Base-by-base conservation (phyloP, 2,113 vertebrate genomes). In the Turdus rufiventris region DNA sequence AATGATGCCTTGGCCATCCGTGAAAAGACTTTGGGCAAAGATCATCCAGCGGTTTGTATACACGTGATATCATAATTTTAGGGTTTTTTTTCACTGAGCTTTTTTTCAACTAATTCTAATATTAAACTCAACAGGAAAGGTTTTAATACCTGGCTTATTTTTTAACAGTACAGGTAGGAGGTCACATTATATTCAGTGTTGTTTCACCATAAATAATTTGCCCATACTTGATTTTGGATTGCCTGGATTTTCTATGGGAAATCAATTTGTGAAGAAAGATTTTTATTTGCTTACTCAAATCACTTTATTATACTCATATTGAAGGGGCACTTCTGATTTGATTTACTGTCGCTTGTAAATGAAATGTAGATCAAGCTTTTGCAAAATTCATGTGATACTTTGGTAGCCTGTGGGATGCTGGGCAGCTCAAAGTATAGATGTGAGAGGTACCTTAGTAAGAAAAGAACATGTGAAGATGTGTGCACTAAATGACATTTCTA, bases 1-100 rank as follows among this genome's bases (percentile, higher is more conserved):
- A 99, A 99, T 6, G 99, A 99, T 33, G 99, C 99, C 80, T 97
- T 99, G 98, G 98, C 99, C 75, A 99, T 99, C 94, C 98, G 99
- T 12, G 99, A 99, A 92, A 99, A 99, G 90, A 99, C 99, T 25
- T 95, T 99, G 88, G 99, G 99, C 96, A 98, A 97, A 97, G 99
- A 99, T 92, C 99, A 99, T 89, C 99, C 99, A 50, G 99, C 99
- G 97, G 99, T 99, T 97, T 98, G 99, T 98, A 91, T 71, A 81
- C 14, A 28, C 61, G 38, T 20, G 12, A 33, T 94, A 43, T 33
- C 20, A 5, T 50, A 10, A 33, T 36, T 88, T 71, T 28, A 61
- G 21, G 57, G 61, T 75, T 21, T 43, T n/a, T n/a, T 67, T 73
- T 66, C 48, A 40, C n/a, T 78, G 10, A 34, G 15, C 4, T 47